Evolutionary conservation across 2,113 vertebrate genomes (phyloP), one percentile per base, ranked within the genome.

Genomic region (Dolichotis patagonum): DNA sequence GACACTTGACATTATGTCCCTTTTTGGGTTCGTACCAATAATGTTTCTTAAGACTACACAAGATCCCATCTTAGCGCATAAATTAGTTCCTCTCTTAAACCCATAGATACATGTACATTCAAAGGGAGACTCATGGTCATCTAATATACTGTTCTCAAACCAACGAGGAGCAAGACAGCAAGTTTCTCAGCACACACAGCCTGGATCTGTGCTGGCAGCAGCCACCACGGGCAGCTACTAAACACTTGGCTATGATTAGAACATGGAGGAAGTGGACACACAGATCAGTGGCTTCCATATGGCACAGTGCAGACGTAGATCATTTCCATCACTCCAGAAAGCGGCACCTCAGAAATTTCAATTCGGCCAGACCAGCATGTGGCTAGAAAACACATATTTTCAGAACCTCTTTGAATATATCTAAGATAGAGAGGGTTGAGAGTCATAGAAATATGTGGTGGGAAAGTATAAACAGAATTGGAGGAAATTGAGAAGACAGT

Each of bases 41-140:
- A 83, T 80, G 88, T 94, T 92, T 78, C 71, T 95, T 75, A 91
- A 91, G n/a, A 93, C 14, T 56, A 49, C 7, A 52, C 32, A 56
- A 86, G 28, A 88, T 84, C 49, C 22, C 81, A 5, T 91, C 80
- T 90, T 67, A 91, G 84, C 60, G 73, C 1, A 52, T 41, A 28
- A 86, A 24, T 67, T 5, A 5, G 26, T 6, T 20, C 14, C 20
- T 81, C 60, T 38, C 49, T 80, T 67, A 69, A 78, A 65, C 35
- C 7, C 81, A 26, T 9, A 71, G 38, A 87, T 60, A 19, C 38
- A 41, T 54, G 12, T 38, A 90, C 94, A 93, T 35, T 87, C 75
- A 82, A 19, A 49, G 54, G 8, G 28, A 69, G 69, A 10, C 38
- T 63, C 46, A 30, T 82, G 38, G 24, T 75, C 14, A 84, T 65